Evolutionary conservation across 1,140 invertebrate species (phyloP).

Genomic region (Drosophila watanabei): DNA sequence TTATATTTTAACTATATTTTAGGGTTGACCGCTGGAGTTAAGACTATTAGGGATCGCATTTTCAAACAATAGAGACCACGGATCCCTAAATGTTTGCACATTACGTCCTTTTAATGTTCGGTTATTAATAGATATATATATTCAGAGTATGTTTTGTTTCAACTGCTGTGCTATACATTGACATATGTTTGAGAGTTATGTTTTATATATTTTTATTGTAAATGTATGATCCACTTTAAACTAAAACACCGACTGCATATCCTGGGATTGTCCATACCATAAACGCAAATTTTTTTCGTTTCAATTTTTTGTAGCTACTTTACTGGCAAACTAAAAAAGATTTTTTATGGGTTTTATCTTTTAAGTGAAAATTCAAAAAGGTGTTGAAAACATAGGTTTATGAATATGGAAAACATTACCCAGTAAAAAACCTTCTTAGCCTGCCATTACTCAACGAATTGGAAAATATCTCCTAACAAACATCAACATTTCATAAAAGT

Average conservation of each 20-base stretch:
- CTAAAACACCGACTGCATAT: conserved; percentile 60
- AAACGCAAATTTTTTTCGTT: conserved; percentile 82
- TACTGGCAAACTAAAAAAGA: conserved; percentile 24
- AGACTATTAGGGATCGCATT: conserved; percentile 49
- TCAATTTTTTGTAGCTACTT: conserved; percentile 53
- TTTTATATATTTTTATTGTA: not conserved
- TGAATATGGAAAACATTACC: not conserved
- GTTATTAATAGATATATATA: conserved; percentile 36
- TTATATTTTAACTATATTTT: conserved; percentile 18
- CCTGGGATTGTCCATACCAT: conserved; percentile 82
- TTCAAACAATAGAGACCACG: conserved; percentile 1
- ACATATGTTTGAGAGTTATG: conserved; percentile 37
- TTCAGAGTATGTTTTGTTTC: conserved; percentile 42
- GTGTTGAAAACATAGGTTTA: not conserved
- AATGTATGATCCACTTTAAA: conserved; percentile 35
- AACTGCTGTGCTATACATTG: conserved; percentile 34
- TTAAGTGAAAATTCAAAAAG: not conserved
- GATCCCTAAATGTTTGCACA: conserved; percentile 62
- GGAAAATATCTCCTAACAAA: conserved; percentile 21
- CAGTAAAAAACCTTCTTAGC: conserved; percentile 22
- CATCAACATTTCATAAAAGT: conserved; percentile 29
- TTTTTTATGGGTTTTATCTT: not conserved
- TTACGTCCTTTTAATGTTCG: conserved; percentile 47
- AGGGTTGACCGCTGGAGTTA: conserved; percentile 71
- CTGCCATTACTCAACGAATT: conserved; percentile 19